Conservation (phyloP, 1,140 invertebrate genomes). For the Micrasema minimum region DNA sequence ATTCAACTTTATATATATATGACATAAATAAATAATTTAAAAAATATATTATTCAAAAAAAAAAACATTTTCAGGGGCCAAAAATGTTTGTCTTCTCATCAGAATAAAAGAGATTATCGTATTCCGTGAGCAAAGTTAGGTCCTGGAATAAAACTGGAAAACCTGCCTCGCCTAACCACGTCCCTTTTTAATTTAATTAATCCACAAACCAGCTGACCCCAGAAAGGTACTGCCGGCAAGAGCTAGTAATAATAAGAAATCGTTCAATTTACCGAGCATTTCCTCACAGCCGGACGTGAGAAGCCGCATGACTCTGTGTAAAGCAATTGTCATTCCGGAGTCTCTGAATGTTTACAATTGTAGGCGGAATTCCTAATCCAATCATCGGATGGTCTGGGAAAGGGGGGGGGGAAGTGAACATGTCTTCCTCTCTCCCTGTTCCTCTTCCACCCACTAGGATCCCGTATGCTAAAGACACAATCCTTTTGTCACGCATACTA, state of each 20-base stretch:
- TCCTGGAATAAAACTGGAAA: too few relatives aligned
- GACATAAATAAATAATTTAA: too few relatives aligned
- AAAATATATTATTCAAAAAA: too few relatives aligned
- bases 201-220: conserved; percentile 17
- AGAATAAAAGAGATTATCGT: too few relatives aligned
- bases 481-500: too few relatives aligned
- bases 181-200: conserved; percentile 32
- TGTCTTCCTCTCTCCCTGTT: too few relatives aligned
- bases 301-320: conserved; percentile 27
- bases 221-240: background rate
- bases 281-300: conserved; percentile 25
- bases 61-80: too few relatives aligned
- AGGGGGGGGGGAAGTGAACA: background rate
- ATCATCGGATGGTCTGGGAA: conserved; percentile 27
- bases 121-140: too few relatives aligned
- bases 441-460: too few relatives aligned
- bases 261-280: conserved; percentile 27
- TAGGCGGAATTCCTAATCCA: conserved; percentile 33
- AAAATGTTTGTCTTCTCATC: too few relatives aligned
- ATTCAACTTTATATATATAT: too few relatives aligned
- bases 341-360: conserved; percentile 33
- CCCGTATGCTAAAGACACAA: too few relatives aligned
- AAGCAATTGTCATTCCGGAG: conserved; percentile 36
- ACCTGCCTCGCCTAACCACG: background rate
- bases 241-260: conserved; percentile 35